phyloP scores from a whole-genome alignment of 1,140 invertebrate species.

The Meloidogyne chitwoodi region DNA sequence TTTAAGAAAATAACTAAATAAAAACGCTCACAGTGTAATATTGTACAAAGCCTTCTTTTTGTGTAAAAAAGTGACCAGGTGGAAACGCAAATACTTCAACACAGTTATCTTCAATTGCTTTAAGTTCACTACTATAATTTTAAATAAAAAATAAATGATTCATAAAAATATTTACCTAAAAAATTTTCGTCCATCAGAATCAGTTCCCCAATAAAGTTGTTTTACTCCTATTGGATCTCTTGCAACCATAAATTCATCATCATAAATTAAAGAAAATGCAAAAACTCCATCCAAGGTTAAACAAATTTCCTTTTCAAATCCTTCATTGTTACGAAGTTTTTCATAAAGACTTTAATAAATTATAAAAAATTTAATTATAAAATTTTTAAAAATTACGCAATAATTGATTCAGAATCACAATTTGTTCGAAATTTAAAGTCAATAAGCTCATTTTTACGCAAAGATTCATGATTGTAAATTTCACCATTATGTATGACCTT shows the following conservation, averaged over 20 bases:
- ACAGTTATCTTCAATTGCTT: slow-evolving; percentile 51
- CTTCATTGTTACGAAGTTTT: slow-evolving; percentile 33
- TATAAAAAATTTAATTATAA: slow-evolving; percentile 44
- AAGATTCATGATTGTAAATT: slow-evolving; percentile 53
- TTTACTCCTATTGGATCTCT: slow-evolving; percentile 52
- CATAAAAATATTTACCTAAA: slow-evolving; percentile 33
- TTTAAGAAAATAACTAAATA: not conserved
- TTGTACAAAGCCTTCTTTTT: slow-evolving; percentile 49
- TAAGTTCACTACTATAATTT: slow-evolving; percentile 57
- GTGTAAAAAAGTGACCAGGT: slow-evolving; percentile 54
- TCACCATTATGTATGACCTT: slow-evolving; percentile 60
- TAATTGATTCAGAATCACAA: slow-evolving; percentile 47
- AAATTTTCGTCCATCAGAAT: slow-evolving; percentile 47
- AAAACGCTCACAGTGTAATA: slow-evolving; percentile 46
- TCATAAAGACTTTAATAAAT: slow-evolving; percentile 44
- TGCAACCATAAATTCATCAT: slow-evolving; percentile 55
- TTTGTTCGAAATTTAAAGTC: slow-evolving; percentile 33
- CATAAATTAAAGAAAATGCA: slow-evolving; percentile 52
- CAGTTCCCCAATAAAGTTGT: slow-evolving; percentile 55
- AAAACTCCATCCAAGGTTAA: slow-evolving; percentile 55
- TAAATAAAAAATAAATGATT: not conserved
- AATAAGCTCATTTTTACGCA: slow-evolving; percentile 41
- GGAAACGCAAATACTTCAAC: slow-evolving; percentile 46
- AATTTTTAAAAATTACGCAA: not conserved
- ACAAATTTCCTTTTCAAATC: slow-evolving; percentile 41